Base-by-base conservation (phyloP, 1,140 invertebrate genomes). In the Drosophila lini region DNA sequence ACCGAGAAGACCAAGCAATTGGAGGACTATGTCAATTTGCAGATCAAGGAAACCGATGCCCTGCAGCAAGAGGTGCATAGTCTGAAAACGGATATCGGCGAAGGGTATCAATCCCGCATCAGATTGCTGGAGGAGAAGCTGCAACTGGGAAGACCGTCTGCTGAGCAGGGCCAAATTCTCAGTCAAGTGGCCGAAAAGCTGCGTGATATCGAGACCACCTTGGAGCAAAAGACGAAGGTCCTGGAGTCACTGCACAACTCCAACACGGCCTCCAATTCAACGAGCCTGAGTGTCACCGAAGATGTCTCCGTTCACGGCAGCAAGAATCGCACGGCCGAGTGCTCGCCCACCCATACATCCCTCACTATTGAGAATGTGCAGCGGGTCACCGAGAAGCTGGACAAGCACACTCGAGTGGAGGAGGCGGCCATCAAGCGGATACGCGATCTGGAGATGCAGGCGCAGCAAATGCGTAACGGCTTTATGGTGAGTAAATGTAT, bases 391-490 rank as follows among this genome's bases (percentile, higher is more conserved):
- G 96, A 96, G 62, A 95, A 95, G 70, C 85, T 96, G 45, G 74
- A 94, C 7, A 94, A 94, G 62, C 95, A 96, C 74, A 93, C 94
- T 1, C 93, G 96, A 61, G 95, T 95, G 2, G 96, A 96, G 84
- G 96, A 96, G 84, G 95, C 95, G 0, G 95, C 95, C 2, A 92
- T 97, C 9, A 96, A 96, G 83, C 93, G 95, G 19, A 94, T 96
- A 16, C 94, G 94, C 9, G 96, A 97, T 92, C 91, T 96, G 22
- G 95, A 97, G 78, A 95, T 96, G 94, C 95, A 96, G 89, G 80
- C 96, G 3, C 92, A 92, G 16, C 82, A 84, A 59, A 74, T 92
- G 71, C 83, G 90, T 25, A 65, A 45, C 64, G 93, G 94, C 48
- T 94, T 95, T 47, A 95, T 96, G 93, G 95, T 96, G 81, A 93